phyloP scores from a whole-genome alignment of 2,888 invertebrate species.

The Agapostemon virescens region DNA sequence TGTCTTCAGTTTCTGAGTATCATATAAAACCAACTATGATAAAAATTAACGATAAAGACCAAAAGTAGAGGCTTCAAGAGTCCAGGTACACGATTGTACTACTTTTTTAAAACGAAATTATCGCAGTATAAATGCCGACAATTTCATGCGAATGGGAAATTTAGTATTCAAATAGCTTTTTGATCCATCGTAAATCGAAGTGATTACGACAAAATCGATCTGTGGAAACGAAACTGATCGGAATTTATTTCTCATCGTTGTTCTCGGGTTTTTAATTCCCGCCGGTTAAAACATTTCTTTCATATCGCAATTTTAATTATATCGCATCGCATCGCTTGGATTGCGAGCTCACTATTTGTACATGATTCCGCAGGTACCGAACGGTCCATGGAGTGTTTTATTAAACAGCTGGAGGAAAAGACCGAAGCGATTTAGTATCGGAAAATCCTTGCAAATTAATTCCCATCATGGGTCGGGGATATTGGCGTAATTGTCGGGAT shows the following conservation, averaged over 20 bases:
- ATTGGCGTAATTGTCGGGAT: constrained; percentile 21
- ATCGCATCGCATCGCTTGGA: not conserved
- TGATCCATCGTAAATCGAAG: not conserved
- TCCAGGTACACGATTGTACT: too few relatives aligned
- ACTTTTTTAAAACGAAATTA: too few relatives aligned
- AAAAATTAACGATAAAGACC: too few relatives aligned
- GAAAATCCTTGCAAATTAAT: constrained; percentile 41
- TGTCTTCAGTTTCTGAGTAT: too few relatives aligned
- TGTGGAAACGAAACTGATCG: not conserved
- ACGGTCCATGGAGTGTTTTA: constrained; percentile 13
- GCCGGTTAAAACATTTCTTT: not conserved
- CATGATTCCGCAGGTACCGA: not conserved
- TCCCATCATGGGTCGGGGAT: not conserved
- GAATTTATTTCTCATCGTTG: not conserved
- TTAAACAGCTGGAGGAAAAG: not conserved
- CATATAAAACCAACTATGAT: too few relatives aligned
- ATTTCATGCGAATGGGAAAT: not conserved
- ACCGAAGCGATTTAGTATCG: not conserved
- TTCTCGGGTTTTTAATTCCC: not conserved
- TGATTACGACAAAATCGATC: not conserved
- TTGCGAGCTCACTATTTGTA: not conserved
- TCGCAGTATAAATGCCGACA: too few relatives aligned
- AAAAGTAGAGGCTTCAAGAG: too few relatives aligned
- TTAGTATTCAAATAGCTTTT: not conserved
- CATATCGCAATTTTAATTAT: constrained; percentile 17